Evolutionary conservation across 2,113 vertebrate genomes (phyloP).

Genomic region (Salminus brasiliensis): DNA sequence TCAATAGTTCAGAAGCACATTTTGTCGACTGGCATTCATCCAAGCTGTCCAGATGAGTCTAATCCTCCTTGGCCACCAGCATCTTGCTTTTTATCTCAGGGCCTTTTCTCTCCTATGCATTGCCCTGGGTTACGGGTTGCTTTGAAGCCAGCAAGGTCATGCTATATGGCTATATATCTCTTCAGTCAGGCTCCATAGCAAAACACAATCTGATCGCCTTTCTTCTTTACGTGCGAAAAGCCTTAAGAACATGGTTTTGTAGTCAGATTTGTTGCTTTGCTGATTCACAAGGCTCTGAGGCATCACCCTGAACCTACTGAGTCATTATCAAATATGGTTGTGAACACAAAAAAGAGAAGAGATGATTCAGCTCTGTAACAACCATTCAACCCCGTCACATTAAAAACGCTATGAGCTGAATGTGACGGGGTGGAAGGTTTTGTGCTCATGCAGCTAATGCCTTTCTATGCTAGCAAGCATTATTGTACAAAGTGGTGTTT

Average conservation of each 20-base stretch:
- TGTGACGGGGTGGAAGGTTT: no score
- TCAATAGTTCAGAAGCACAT: neutral
- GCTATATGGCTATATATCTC: neutral
- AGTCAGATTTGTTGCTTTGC: constrained; percentile 14
- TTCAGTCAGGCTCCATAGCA: constrained; percentile 12
- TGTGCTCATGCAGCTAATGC: no score
- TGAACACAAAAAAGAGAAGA: no score
- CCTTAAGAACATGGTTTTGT: neutral
- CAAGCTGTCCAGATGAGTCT: neutral
- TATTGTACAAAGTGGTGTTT: no score
- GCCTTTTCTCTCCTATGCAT: neutral
- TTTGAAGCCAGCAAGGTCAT: constrained; percentile 32
- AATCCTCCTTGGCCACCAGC: neutral
- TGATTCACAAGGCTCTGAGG: neutral
- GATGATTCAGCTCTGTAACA: no score
- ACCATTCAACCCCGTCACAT: no score
- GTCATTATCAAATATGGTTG: no score
- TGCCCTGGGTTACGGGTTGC: constrained; percentile 23
- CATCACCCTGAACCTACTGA: no score
- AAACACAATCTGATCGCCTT: neutral
- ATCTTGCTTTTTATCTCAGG: neutral
- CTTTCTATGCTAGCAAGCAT: no score
- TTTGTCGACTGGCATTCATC: constrained; percentile 3
- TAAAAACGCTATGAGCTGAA: no score
- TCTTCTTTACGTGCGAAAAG: constrained; percentile 5